phyloP scores from a whole-genome alignment of 2,797 vertebrate species.

The Amblyopsis hoosieri region DNA sequence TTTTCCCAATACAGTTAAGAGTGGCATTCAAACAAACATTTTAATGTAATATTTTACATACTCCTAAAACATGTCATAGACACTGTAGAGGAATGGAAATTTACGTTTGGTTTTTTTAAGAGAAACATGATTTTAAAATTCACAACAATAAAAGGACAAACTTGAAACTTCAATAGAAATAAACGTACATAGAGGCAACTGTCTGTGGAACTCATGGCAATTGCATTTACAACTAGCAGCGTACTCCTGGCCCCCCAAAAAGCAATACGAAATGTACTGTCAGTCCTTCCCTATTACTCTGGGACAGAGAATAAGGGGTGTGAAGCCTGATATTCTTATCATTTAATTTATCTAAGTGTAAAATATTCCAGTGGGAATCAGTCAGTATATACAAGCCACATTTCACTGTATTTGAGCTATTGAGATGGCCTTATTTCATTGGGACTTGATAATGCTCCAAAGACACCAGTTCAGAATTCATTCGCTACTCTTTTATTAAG shows the following conservation, averaged over 20 bases:
- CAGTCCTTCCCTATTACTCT: slow-evolving; percentile 53
- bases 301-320: slow-evolving; percentile 44
- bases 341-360: slow-evolving; percentile 76
- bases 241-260: slow-evolving; percentile 38
- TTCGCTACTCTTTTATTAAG: slow-evolving; percentile 50
- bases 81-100: too few species aligned
- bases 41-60: too few species aligned
- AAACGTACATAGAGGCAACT: slow-evolving; percentile 23
- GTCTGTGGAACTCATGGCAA: slow-evolving; percentile 44
- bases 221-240: slow-evolving; percentile 43
- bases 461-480: slow-evolving; percentile 53
- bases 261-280: slow-evolving; percentile 54
- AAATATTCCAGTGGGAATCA: slow-evolving; percentile 69
- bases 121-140: slow-evolving; percentile 8
- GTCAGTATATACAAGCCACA: slow-evolving; percentile 73
- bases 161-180: slow-evolving; percentile 2
- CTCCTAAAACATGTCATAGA: too few species aligned
- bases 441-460: slow-evolving; percentile 63
- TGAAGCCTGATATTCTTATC: slow-evolving; percentile 62
- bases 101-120: too few species aligned
- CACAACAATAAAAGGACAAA: slow-evolving; percentile 8
- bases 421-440: slow-evolving; percentile 66
- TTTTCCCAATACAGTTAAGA: too few species aligned
- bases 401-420: slow-evolving; percentile 49
- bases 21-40: too few species aligned